Conservation (phyloP, 1,140 invertebrate genomes). For the Drosophila ananassae region DNA sequence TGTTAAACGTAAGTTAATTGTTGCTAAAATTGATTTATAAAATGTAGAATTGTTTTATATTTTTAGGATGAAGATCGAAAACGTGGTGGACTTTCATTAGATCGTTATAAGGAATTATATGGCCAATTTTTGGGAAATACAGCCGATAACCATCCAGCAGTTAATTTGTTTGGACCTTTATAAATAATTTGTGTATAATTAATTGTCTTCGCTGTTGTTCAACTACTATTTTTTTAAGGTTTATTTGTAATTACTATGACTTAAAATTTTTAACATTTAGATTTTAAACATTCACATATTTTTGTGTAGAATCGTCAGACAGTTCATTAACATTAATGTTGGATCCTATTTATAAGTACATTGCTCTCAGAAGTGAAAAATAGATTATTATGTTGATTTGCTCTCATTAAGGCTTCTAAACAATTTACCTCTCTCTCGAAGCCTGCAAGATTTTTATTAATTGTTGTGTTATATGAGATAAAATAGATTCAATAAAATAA, state of each 20-base stretch:
- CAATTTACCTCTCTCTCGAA: slow-evolving; percentile 66
- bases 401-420: slow-evolving; percentile 67
- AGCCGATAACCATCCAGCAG: slow-evolving; percentile 89
- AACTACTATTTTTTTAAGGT: slow-evolving; percentile 81
- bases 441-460: slow-evolving; percentile 56
- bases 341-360: slow-evolving; percentile 60
- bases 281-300: slow-evolving; percentile 74
- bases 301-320: slow-evolving; percentile 79
- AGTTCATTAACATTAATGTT: slow-evolving; percentile 71
- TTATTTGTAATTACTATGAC: slow-evolving; percentile 80
- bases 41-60: background rate
- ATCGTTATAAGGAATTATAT: slow-evolving; percentile 92
- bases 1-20: slow-evolving; percentile 87
- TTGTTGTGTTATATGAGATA: slow-evolving; percentile 70
- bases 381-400: slow-evolving; percentile 62
- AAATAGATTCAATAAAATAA: slow-evolving; percentile 50
- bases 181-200: slow-evolving; percentile 58
- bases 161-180: slow-evolving; percentile 91
- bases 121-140: slow-evolving; percentile 92
- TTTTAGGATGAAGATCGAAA: slow-evolving; percentile 91
- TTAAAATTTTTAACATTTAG: slow-evolving; percentile 66
- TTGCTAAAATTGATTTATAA: slow-evolving; percentile 67
- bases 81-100: slow-evolving; percentile 90
- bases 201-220: slow-evolving; percentile 84
- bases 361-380: slow-evolving; percentile 69